Base-by-base conservation (phyloP, 2,797 vertebrate species). In the Limosa lapponica region DNA sequence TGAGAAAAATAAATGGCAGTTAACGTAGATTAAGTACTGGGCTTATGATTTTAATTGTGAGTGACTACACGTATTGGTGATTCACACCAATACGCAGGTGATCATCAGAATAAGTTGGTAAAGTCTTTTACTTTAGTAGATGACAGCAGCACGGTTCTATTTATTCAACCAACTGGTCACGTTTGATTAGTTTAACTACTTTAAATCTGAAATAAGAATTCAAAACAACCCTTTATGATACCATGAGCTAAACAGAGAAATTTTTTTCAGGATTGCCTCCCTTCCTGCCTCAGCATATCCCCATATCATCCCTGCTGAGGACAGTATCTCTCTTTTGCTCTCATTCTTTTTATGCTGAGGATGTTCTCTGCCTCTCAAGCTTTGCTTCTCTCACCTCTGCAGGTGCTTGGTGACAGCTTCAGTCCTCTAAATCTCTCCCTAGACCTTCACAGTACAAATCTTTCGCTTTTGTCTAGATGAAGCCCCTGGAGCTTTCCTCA, bases 401-500 rank as follows among this genome's bases (percentile, higher is more conserved):
- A 81, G 61, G 91, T 83, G 37, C 49, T 59, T 14, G 77, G 57
- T 71, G 72, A 74, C 87, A 92, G 36, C 36, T 81, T 94, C 65
- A 86, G 75, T 73, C 41, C 75, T 62, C 69, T 67, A 80, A 91
- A 83, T 54, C 32, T 79, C 67, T 77, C 52, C 49, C 57, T 71
- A 90, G 91, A 64, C 75, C 24, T 81, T 65, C 30, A 65, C 11
- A 78, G 79, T 73, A 95, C 82, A 95, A 83, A 91, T 78, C 52
- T 88, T 70, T 57, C 0, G 0, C 85, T 94, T 94, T 90, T 81
- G 72, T 93, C 90, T 72, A 23, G 28, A 78, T 62, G 79, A 83
- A 80, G 41, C 57, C 93, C 79, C 94, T 81, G 69, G 82, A 93
- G 87, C 69, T 94, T 93, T 95, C 58, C 82, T 93, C 57, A 57